Conservation (phyloP, 2,888 invertebrate species). For the Heliconius ismenius region DNA sequence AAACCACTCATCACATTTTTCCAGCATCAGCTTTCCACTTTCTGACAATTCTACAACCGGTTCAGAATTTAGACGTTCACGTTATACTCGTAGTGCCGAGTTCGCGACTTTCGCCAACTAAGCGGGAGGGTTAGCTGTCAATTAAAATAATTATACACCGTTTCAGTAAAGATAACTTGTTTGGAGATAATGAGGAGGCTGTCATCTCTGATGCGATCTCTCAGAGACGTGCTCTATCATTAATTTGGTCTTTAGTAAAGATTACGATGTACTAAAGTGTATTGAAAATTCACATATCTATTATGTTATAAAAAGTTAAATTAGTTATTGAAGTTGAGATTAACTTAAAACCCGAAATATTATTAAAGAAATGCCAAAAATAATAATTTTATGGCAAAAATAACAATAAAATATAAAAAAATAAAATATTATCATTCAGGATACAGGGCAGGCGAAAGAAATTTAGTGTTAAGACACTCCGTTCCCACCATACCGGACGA, state of each 20-base stretch:
- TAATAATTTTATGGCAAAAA: background rate
- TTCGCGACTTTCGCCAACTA: constrained; percentile 33
- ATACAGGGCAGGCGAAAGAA: no score
- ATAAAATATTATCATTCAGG: no score
- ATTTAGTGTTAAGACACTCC: no score
- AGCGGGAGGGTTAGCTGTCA: constrained; percentile 46
- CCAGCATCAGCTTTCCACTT: constrained; percentile 5
- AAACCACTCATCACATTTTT: background rate
- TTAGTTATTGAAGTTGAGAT: background rate
- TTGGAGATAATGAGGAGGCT: constrained; percentile 48
- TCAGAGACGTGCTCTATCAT: constrained; percentile 17
- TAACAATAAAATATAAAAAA: background rate
- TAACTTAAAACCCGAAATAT: background rate
- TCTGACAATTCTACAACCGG: constrained; percentile 36
- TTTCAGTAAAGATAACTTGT: constrained; percentile 49
- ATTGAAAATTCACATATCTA: constrained; percentile 2
- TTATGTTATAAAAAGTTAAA: background rate
- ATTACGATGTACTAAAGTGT: background rate
- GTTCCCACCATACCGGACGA: no score
- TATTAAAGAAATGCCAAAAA: background rate
- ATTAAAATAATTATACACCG: constrained; percentile 52
- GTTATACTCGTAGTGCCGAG: constrained; percentile 34
- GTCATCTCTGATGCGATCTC: constrained; percentile 28
- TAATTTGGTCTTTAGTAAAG: constrained; percentile 12
- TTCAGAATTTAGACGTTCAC: constrained; percentile 40